phyloP scores from a whole-genome alignment of 1,140 invertebrate species.

The Acromyrmex charruanus region DNA sequence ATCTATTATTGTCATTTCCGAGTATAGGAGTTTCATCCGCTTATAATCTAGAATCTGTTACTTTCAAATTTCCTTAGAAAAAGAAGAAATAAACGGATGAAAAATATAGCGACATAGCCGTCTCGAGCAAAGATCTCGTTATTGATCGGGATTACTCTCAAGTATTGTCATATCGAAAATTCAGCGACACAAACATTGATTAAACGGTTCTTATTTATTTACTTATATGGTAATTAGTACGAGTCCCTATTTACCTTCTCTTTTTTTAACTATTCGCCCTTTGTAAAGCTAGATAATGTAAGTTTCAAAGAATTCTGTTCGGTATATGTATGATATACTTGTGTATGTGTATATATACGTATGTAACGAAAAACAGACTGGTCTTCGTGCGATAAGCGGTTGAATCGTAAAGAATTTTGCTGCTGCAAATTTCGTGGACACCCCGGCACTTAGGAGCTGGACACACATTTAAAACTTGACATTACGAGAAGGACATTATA shows the following conservation, averaged over 20 bases:
- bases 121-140: constrained; percentile 45
- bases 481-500: constrained; percentile 38
- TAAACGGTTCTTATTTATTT: constrained; percentile 60
- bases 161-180: constrained; percentile 38
- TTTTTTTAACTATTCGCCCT: background rate
- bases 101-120: constrained; percentile 39
- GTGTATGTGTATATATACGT: constrained; percentile 65
- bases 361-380: constrained; percentile 73
- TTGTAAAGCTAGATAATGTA: constrained; percentile 49
- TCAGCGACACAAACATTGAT: constrained; percentile 48
- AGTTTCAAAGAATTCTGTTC: constrained; percentile 52
- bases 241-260: constrained; percentile 26
- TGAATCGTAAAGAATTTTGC: constrained; percentile 70
- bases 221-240: constrained; percentile 54
- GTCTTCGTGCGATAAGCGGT: constrained; percentile 74
- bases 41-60: constrained; percentile 72
- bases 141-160: constrained; percentile 62
- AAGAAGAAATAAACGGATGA: constrained; percentile 31
- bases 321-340: constrained; percentile 63
- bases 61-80: constrained; percentile 59
- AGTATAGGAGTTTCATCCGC: constrained; percentile 79
- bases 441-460: constrained; percentile 79
- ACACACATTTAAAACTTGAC: constrained; percentile 32
- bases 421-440: constrained; percentile 78
- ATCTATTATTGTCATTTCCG: constrained; percentile 80